Evolutionary conservation across 2,113 vertebrate genomes (phyloP).

Genomic region (Chionomys nivalis): DNA sequence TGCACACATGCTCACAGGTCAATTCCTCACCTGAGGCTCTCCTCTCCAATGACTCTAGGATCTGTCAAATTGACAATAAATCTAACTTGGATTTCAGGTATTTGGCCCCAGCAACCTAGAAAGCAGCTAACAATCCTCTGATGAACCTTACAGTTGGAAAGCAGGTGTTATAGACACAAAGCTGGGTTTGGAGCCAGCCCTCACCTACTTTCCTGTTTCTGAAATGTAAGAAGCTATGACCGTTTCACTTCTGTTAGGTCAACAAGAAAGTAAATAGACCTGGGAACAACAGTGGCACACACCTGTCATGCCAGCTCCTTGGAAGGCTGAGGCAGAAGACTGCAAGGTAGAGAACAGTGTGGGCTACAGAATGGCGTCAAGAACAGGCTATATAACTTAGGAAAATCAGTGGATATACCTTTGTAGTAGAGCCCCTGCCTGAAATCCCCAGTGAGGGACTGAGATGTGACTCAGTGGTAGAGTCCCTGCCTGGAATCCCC

Average conservation of each 20-base stretch:
- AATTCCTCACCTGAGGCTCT: background rate
- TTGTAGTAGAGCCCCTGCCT: background rate
- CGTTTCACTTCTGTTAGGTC: background rate
- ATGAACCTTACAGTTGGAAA: background rate
- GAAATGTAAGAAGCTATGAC: background rate
- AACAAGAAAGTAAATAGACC: background rate
- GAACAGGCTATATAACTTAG: background rate
- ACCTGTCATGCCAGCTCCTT: background rate
- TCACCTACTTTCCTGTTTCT: background rate
- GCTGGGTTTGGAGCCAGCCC: background rate
- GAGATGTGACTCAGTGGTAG: background rate
- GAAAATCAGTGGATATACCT: background rate
- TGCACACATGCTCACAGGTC: background rate
- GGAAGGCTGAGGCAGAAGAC: background rate
- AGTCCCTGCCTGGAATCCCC: background rate
- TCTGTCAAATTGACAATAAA: background rate
- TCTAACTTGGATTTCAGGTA: background rate
- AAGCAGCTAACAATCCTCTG: background rate
- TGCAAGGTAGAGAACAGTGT: background rate
- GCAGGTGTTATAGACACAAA: background rate
- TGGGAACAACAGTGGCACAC: background rate
- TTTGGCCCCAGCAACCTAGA: background rate
- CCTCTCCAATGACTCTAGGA: background rate
- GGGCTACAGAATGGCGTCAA: background rate
- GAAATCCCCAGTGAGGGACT: background rate